Percentiles rank a stretch among this genome's conserved stretches.
Conservation (phyloP, 2,113 vertebrate genomes). For the Sakesphorus luctuosus region DNA sequence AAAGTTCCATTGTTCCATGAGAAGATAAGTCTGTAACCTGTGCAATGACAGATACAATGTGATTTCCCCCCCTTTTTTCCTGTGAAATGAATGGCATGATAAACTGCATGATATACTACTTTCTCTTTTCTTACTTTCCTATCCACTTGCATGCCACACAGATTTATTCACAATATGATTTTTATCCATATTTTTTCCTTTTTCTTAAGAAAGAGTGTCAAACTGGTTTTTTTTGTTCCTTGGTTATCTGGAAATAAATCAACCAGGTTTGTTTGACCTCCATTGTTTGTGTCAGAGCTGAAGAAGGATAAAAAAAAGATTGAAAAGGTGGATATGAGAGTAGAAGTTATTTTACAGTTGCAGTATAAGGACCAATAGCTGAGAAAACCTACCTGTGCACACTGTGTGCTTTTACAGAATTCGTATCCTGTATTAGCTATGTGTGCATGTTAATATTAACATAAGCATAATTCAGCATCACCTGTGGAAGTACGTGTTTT, state of each 20-base stretch:
- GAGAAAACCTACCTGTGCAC: neutral
- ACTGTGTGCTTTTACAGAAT: neutral
- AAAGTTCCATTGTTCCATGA: neutral
- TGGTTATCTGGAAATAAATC: neutral
- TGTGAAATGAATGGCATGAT: neutral
- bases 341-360: neutral
- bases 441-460: neutral
- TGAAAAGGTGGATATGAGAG: neutral
- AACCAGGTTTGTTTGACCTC: neutral
- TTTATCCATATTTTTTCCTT: neutral
- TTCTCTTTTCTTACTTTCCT: neutral
- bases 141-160: neutral
- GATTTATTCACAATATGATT: neutral
- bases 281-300: neutral
- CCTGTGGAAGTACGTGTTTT: neutral
- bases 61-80: neutral
- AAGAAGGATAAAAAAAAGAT: neutral
- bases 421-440: neutral
- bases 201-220: neutral
- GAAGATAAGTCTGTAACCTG: neutral
- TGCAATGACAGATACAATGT: neutral
- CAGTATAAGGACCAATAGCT: neutral
- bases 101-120: neutral
- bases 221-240: neutral
- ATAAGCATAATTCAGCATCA: fast-evolving